Conservation (phyloP, 37 sponge, comb jelly and placozoan genomes). For the Tethya wilhelma region DNA sequence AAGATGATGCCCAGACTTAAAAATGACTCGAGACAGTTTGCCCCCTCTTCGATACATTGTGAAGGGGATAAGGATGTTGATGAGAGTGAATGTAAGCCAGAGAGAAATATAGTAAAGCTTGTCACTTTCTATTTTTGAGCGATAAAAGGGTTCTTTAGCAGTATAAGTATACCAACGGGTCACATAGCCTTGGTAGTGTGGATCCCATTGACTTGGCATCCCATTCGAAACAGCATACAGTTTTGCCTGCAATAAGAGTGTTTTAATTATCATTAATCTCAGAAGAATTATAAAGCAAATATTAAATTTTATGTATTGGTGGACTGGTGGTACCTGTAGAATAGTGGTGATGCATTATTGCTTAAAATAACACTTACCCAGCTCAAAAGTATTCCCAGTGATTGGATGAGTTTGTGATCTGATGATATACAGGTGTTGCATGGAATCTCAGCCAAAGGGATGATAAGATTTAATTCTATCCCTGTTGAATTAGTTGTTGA, state of each 20-base stretch:
- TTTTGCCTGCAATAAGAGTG: background rate
- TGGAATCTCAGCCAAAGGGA: no score
- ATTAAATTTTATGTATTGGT: background rate
- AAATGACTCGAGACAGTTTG: background rate
- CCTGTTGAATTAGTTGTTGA: background rate
- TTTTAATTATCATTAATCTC: no score
- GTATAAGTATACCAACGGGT: background rate
- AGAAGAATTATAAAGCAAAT: no score
- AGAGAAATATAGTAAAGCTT: background rate
- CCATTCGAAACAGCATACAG: background rate
- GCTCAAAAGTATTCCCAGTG: background rate
- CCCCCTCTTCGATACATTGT: background rate
- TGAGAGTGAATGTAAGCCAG: background rate
- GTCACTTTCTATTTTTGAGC: background rate
- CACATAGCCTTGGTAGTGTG: constrained; percentile 5
- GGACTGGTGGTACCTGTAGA: background rate
- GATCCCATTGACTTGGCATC: background rate
- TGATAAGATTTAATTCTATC: background rate
- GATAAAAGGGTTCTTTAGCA: background rate
- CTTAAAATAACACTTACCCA: no score
- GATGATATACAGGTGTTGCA: background rate
- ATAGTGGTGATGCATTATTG: background rate
- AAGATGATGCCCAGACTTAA: background rate
- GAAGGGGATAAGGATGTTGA: background rate
- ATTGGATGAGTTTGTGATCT: no score